Evolutionary conservation across 1,140 invertebrate species (phyloP), one percentile per base, ranked within the genome.

Genomic region (Thaumatotibia leucotreta): DNA sequence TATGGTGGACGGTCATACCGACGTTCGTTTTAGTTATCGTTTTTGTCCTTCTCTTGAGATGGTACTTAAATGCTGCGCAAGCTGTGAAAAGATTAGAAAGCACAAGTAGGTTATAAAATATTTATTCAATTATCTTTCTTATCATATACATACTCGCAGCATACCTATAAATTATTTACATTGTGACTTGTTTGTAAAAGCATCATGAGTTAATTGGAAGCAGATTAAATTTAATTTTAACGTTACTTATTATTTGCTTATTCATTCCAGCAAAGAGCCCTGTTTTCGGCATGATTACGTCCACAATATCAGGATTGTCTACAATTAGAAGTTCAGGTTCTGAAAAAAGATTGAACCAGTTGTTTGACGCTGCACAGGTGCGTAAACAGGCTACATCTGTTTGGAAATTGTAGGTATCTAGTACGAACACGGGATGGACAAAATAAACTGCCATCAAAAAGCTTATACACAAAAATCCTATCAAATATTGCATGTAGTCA

Each of bases 61-160:
- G 96, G 80, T 98, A 97, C 80, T 84, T 98, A 27, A 91, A 92
- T 14, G 96, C 96, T 0, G 96, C 96, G 0, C 93, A 96, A 76
- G 95, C 95, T 80, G 89, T 97, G 0, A 98, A 97, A 83, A 92
- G 96, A 68, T 90, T 98, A 35, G 97, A 98, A 87, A 96, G 96
- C 77, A 95, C 94, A 49, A 94, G 95, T 96, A 91, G 92, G 88
- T 85, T 20, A 31, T 33, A 67, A 11, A 29, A 23, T 20, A 62
- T 63, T 33, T 45, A 4, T 23, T n/a, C n/a, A n/a, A n/a, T n/a
- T n/a, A n/a, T n/a, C n/a, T n/a, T n/a, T n/a, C n/a, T n/a, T n/a
- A n/a, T n/a, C n/a, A n/a, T n/a, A n/a, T n/a, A n/a, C n/a, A n/a
- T n/a, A n/a, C n/a, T n/a, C n/a, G n/a, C n/a, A n/a, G n/a, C n/a